Evolutionary conservation across 2,113 vertebrate species (phyloP), one percentile per base, ranked within the genome.

Genomic region (Chunga burmeisteri): DNA sequence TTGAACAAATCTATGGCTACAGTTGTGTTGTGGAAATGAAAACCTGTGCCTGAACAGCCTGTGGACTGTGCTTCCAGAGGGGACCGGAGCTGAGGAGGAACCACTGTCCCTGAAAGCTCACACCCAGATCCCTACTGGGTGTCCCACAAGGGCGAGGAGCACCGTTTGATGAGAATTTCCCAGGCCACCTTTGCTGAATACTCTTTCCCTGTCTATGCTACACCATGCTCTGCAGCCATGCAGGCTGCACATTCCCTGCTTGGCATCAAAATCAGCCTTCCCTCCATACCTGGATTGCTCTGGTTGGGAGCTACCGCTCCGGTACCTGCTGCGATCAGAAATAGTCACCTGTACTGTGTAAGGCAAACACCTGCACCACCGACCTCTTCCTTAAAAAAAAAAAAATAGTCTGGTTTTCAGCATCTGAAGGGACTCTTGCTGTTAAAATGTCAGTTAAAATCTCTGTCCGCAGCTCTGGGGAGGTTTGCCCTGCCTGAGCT

Each of bases 141-240:
- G 15, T 80, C 27, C 52, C 9, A 3, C 2, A 27, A 55, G 38
- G 38, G 14, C 2, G 3, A 58, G 47, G 8, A 55, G 7, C 40
- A 20, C 50, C 1, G 0, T 40, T 72, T 36, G 15, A 56, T 9
- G 29, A 0, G 0, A 32, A 80, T 70, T 58, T 58, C 50, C 16
- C 26, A 27, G 56, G 32, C 5, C 10, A 26, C 16, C 29, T 81
- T n/a, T 55, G 29, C 56, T 73, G 22, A 50, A 42, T 47, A 14
- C 7, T 44, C 23, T 49, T 74, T 44, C n/a, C 32, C 26, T 75
- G 29, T 11, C 32, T 58, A 6, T 1, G 2, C 40, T 17, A 23
- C 29, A 10, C 32, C 18, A 26, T 1, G 15, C 15, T 58, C 29
- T 63, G 34, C 42, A 80, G 32, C 55, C 47, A 50, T 2, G 0